These are phyloP conservation scores for Xenopus borealis DNA, from an alignment of 2,113 vertebrate genomes.

Conservation along the genomic window DNA sequence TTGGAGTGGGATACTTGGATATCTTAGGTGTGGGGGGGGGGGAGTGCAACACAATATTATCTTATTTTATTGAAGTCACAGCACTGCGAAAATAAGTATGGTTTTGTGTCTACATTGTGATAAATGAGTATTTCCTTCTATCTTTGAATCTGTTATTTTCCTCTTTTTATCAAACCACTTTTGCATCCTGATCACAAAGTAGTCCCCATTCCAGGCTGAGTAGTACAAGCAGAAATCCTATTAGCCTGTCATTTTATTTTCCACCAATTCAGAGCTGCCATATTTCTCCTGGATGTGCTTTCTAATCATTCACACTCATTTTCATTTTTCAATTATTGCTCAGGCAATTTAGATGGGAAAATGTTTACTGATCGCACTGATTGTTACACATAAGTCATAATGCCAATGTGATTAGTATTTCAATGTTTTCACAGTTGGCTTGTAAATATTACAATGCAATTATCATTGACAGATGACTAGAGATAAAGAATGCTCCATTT, in stretches of 20 bases:
- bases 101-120: no score
- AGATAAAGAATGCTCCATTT: slow-evolving; percentile 33
- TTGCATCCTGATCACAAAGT: slow-evolving; percentile 23
- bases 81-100: no score
- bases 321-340: slow-evolving; percentile 46
- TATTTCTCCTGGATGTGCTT: slow-evolving; percentile 33
- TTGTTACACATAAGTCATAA: slow-evolving; percentile 47
- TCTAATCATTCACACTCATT: slow-evolving; percentile 37
- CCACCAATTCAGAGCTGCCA: slow-evolving; percentile 29
- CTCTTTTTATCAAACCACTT: background rate
- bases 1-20: no score
- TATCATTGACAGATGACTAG: slow-evolving; percentile 41
- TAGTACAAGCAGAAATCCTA: slow-evolving; percentile 5
- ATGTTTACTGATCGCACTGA: slow-evolving; percentile 42
- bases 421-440: slow-evolving; percentile 45
- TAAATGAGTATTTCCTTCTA: no score
- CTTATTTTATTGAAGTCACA: no score
- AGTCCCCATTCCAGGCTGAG: slow-evolving; percentile 5
- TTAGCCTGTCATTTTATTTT: background rate
- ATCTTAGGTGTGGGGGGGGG: no score
- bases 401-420: slow-evolving; percentile 47
- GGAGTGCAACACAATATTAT: no score
- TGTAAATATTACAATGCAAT: slow-evolving; percentile 45
- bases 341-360: slow-evolving; percentile 43
- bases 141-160: background rate